These are phyloP conservation scores for Drosophila nasuta DNA, from an alignment of 1,140 invertebrate species.

Conservation along the genomic window DNA sequence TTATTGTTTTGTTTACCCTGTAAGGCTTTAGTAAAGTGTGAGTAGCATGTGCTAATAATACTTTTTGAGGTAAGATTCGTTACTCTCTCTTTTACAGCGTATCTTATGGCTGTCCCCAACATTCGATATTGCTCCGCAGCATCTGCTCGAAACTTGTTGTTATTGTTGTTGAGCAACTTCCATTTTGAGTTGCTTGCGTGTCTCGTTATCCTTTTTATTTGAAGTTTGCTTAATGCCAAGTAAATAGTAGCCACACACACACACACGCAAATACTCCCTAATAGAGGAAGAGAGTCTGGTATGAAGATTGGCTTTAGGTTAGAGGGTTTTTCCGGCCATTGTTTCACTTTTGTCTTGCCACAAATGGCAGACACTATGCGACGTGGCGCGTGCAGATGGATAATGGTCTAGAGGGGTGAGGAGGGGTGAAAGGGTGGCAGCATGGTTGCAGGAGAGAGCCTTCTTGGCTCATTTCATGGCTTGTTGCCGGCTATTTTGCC, in stretches of 20 bases:
- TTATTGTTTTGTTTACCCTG: slow-evolving; percentile 26
- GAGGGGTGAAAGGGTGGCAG: background rate
- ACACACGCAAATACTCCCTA: slow-evolving; percentile 15
- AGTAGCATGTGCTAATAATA: background rate
- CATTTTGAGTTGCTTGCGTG: slow-evolving; percentile 76
- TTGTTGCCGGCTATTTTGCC: slow-evolving; percentile 69
- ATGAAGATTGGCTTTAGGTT: slow-evolving; percentile 24
- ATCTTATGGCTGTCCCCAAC: background rate
- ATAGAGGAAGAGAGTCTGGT: background rate
- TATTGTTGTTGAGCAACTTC: slow-evolving; percentile 67
- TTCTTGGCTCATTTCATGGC: slow-evolving; percentile 66
- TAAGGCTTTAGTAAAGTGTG: background rate
- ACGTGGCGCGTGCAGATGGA: slow-evolving; percentile 7
- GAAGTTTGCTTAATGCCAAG: slow-evolving; percentile 82
- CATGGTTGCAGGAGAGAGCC: slow-evolving; percentile 10
- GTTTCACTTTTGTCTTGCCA: slow-evolving; percentile 60
- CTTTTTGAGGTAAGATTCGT: background rate
- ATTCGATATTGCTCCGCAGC: background rate
- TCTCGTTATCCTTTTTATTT: slow-evolving; percentile 83
- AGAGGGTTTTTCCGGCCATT: slow-evolving; percentile 50
- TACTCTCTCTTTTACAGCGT: background rate
- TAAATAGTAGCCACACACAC: slow-evolving; percentile 66
- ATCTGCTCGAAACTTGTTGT: slow-evolving; percentile 21
- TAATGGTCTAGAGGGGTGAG: background rate
- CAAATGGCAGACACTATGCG: slow-evolving; percentile 65